A percentile compares a stretch with the other conserved stretches of the same genome.
phyloP scores from a whole-genome alignment of 1,140 invertebrate genomes.

The Drosophila subpulchrella region DNA sequence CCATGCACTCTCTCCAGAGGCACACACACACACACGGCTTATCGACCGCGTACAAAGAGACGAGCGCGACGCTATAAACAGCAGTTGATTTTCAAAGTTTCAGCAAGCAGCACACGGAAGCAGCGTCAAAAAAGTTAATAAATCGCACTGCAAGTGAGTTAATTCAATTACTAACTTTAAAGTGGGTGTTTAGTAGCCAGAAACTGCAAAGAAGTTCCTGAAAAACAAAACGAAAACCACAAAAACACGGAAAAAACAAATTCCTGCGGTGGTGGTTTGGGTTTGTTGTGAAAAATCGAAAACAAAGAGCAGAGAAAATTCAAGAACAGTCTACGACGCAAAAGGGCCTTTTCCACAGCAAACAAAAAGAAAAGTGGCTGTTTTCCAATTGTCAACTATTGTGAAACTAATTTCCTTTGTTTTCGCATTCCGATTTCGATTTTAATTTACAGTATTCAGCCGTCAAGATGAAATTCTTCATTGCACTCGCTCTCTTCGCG shows the following conservation, averaged over 20 bases:
- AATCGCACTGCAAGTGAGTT: constrained; percentile 54
- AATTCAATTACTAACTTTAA: constrained; percentile 42
- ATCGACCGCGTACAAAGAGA: constrained; percentile 74
- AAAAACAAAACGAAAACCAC: not conserved
- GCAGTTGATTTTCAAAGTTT: constrained; percentile 71
- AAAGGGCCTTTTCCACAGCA: constrained; percentile 20
- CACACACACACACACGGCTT: constrained; percentile 33
- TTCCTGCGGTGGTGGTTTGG: constrained; percentile 19
- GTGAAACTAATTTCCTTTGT: constrained; percentile 62
- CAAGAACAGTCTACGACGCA: constrained; percentile 72
- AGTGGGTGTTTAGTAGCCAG: not conserved
- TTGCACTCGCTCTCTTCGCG: constrained; percentile 85
- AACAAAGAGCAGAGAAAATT: constrained; percentile 45
- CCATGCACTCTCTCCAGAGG: constrained; percentile 36
- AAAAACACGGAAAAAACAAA: constrained; percentile 21
- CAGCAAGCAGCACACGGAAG: constrained; percentile 63
- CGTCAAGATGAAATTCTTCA: constrained; percentile 86
- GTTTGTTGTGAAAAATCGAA: constrained; percentile 28
- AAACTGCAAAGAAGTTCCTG: not conserved
- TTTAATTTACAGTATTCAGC: constrained; percentile 40
- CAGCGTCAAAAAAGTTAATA: constrained; percentile 30
- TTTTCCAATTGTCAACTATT: constrained; percentile 38
- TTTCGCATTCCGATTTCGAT: constrained; percentile 54
- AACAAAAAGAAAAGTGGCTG: constrained; percentile 16
- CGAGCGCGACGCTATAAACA: constrained; percentile 80